Conservation (phyloP, 2,888 invertebrate genomes). For the Schizotus pectinicornis region DNA sequence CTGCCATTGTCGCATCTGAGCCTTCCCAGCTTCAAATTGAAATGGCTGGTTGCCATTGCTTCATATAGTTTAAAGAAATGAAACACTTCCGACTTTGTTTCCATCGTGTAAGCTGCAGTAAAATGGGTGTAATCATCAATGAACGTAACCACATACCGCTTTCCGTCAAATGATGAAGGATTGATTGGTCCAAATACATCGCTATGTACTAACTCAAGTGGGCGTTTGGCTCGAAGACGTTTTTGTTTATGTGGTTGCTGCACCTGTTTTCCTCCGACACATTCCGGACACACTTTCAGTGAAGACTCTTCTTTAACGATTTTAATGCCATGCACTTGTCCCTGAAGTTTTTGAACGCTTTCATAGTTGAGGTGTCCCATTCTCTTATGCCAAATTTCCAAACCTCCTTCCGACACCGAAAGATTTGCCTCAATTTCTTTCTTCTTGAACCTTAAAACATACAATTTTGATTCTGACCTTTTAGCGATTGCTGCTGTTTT, state of each 20-base stretch:
- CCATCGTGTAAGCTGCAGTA: conserved; percentile 39
- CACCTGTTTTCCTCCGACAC: conserved; percentile 45
- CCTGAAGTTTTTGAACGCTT: conserved; percentile 18
- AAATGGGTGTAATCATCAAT: conserved; percentile 49
- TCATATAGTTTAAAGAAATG: conserved; percentile 8
- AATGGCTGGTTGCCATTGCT: conserved; percentile 6
- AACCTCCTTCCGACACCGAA: neutral
- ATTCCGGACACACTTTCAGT: conserved; percentile 45
- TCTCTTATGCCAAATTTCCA: conserved; percentile 30
- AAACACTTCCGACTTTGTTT: conserved; percentile 10
- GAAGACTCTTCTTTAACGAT: neutral
- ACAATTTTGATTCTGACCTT: neutral
- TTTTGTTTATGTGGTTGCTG: conserved; percentile 3
- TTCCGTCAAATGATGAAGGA: conserved; percentile 37
- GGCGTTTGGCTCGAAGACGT: conserved; percentile 38
- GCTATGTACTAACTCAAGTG: conserved; percentile 46
- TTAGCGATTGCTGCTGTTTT: neutral
- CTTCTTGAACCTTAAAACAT: too few relatives aligned
- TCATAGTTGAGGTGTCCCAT: conserved; percentile 29
- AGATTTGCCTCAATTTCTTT: neutral
- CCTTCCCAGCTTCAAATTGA: conserved; percentile 6
- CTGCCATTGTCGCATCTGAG: conserved; percentile 42
- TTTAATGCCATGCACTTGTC: conserved; percentile 12
- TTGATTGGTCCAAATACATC: conserved; percentile 47
- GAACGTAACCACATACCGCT: conserved; percentile 47